These are phyloP conservation scores for Chloropsis cyanopogon DNA, from an alignment of 2,113 vertebrate genomes.

Conservation along the genomic window DNA sequence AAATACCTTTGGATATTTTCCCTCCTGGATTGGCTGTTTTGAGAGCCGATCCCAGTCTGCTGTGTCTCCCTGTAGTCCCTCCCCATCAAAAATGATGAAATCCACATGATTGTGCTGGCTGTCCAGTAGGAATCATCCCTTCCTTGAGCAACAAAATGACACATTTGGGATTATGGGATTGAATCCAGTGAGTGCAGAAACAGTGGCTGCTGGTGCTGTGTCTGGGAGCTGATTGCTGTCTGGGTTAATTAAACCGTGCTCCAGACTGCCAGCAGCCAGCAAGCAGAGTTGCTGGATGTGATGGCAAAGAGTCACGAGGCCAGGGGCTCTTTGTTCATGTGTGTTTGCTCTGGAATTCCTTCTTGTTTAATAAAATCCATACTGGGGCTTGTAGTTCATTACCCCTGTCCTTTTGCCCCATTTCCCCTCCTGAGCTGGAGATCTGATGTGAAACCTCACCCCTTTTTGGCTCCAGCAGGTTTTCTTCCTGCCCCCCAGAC, in stretches of 20 bases:
- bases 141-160: background rate
- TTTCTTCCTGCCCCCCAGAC: background rate
- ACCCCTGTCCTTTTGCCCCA: background rate
- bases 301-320: background rate
- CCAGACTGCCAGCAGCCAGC: background rate
- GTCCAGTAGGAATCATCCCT: background rate
- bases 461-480: background rate
- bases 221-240: background rate
- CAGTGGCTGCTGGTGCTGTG: background rate
- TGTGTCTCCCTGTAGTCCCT: background rate
- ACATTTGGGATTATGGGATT: background rate
- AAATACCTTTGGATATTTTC: background rate
- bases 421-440: background rate
- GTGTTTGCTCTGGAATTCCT: background rate
- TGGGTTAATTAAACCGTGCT: conserved; percentile 1
- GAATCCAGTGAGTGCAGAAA: background rate
- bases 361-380: conserved; percentile 20
- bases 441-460: background rate
- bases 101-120: background rate
- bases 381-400: background rate
- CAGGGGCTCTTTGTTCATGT: background rate
- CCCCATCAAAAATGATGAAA: background rate
- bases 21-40: background rate
- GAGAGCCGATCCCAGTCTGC: background rate
- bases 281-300: background rate